Evolutionary conservation across 2,797 vertebrate genomes (phyloP).

Genomic region (Onychomys leucogaster): DNA sequence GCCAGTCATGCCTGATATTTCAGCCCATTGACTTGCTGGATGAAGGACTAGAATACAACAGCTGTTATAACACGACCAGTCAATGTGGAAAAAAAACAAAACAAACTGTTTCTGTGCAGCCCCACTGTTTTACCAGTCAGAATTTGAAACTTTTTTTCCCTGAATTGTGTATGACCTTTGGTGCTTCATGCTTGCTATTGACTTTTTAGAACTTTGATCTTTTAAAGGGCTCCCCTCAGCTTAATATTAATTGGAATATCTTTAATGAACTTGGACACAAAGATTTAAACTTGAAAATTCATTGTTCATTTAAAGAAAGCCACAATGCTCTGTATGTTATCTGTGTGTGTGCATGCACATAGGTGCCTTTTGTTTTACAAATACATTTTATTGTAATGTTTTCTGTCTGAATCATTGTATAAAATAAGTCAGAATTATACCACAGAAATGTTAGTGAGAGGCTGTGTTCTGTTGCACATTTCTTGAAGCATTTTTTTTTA

Average conservation of each 20-base stretch:
- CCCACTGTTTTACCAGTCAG: slow-evolving; percentile 76
- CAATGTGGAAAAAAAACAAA: slow-evolving; percentile 67
- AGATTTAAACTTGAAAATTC: slow-evolving; percentile 83
- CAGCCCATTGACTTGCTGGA: slow-evolving; percentile 82
- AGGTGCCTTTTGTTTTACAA: slow-evolving; percentile 58
- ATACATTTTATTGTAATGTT: slow-evolving; percentile 57
- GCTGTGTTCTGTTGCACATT: slow-evolving; percentile 71
- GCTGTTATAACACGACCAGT: slow-evolving; percentile 73
- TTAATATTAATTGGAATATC: slow-evolving; percentile 83
- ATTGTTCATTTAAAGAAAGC: slow-evolving; percentile 71
- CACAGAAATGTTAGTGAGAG: slow-evolving; percentile 52
- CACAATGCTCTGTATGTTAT: slow-evolving; percentile 77
- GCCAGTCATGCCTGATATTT: slow-evolving; percentile 84
- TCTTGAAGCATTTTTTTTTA: slow-evolving; percentile 70
- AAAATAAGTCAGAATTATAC: slow-evolving; percentile 66
- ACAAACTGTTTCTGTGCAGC: slow-evolving; percentile 66
- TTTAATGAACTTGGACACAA: slow-evolving; percentile 81
- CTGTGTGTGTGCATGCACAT: slow-evolving; percentile 77
- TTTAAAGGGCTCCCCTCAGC: slow-evolving; percentile 66
- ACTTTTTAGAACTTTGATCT: slow-evolving; percentile 85
- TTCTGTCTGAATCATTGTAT: slow-evolving; percentile 72
- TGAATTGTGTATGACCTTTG: slow-evolving; percentile 84
- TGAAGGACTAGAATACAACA: slow-evolving; percentile 80
- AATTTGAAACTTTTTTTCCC: slow-evolving; percentile 78
- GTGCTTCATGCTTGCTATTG: slow-evolving; percentile 83